A percentile compares a stretch with the other conserved stretches of the same genome.
phyloP scores from a whole-genome alignment of 2,888 invertebrate species.

The Agelastica alni region DNA sequence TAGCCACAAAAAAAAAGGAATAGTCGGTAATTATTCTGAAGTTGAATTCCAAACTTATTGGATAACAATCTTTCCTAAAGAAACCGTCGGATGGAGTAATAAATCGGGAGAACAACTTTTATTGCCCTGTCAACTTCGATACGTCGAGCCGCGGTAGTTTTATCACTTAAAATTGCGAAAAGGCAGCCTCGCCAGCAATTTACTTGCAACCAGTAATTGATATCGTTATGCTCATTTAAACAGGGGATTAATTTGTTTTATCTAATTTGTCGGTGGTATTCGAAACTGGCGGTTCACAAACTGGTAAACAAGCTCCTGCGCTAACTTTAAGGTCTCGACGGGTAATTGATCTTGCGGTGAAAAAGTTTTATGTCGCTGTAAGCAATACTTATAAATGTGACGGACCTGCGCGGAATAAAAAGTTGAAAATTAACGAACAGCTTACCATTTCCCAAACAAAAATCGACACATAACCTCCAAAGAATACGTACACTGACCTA shows the following conservation, averaged over 20 bases:
- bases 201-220: constrained; percentile 29
- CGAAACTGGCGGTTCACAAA: not conserved
- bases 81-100: constrained; percentile 17
- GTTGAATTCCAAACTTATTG: not conserved
- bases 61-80: not conserved
- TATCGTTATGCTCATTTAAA: constrained; percentile 35
- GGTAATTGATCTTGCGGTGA: not conserved
- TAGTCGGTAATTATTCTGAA: not conserved
- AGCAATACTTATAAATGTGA: too few species aligned
- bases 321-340: not conserved
- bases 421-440: too few species aligned
- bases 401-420: too few species aligned
- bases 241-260: constrained; percentile 29
- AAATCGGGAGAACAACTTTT: constrained; percentile 23
- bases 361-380: not conserved
- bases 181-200: constrained; percentile 48
- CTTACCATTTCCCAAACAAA: too few species aligned
- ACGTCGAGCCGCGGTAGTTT: constrained; percentile 26
- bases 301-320: not conserved
- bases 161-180: constrained; percentile 67
- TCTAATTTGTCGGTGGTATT: constrained; percentile 26
- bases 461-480: too few species aligned
- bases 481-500: too few species aligned
- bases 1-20: too few species aligned
- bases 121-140: constrained; percentile 30